Percentiles rank a stretch among this genome's conserved stretches.
phyloP scores from a whole-genome alignment of 2,797 vertebrate species.

The Anabacerthia variegaticeps region DNA sequence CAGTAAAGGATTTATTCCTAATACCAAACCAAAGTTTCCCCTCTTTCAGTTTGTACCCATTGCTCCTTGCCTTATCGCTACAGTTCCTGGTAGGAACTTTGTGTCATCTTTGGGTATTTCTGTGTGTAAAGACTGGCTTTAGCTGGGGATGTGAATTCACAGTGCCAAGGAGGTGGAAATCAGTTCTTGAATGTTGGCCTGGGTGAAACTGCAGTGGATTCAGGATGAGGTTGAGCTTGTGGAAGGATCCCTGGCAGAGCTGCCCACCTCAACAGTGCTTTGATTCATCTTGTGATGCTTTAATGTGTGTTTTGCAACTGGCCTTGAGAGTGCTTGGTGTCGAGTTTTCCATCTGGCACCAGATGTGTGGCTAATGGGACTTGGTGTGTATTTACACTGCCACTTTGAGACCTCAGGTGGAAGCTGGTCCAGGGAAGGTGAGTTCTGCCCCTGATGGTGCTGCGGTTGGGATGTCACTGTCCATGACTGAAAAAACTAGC shows the following conservation, averaged over 20 bases:
- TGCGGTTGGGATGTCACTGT: neutral
- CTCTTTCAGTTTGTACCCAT: neutral
- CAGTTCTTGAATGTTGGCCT: rapidly evolving
- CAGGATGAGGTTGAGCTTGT: no score
- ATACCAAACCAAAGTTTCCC: no score
- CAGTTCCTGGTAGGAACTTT: neutral
- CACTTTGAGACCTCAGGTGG: neutral
- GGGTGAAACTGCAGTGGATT: neutral
- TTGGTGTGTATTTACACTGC: rapidly evolving
- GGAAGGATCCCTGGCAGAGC: neutral
- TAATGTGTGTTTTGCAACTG: neutral
- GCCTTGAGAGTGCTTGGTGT: neutral
- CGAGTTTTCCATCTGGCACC: neutral
- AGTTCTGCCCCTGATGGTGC: neutral
- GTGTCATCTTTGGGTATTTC: neutral
- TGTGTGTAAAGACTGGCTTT: neutral
- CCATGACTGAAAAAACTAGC: neutral
- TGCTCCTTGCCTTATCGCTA: no score
- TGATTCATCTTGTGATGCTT: neutral
- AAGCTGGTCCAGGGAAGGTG: neutral
- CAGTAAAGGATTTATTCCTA: neutral
- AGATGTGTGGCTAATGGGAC: rapidly evolving
- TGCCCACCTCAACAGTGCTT: neutral
- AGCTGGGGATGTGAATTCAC: rapidly evolving
- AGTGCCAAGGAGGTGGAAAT: neutral